Evolutionary conservation across 2,797 vertebrate species (phyloP).

Genomic region (Lagocephalus sceleratus): DNA sequence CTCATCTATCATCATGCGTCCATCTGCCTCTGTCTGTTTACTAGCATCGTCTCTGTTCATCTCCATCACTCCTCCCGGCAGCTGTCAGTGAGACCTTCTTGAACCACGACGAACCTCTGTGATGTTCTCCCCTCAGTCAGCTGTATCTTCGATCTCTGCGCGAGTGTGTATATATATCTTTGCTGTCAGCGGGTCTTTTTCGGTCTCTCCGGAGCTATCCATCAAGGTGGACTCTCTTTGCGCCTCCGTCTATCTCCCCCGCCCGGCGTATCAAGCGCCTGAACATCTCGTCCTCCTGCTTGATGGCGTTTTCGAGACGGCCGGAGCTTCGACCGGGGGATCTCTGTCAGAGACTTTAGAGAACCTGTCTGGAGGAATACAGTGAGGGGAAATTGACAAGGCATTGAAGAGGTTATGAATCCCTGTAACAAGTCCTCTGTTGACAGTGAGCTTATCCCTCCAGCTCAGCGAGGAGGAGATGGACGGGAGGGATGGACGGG

Average conservation of each 20-base stretch:
- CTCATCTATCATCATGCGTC: conserved; percentile 61
- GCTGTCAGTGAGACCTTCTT: conserved; percentile 11
- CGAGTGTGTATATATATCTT: conserved; percentile 22
- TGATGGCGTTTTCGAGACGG: conserved; percentile 30
- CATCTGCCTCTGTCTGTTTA: conserved; percentile 58
- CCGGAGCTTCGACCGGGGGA: conserved; percentile 35
- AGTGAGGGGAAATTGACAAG: conserved; percentile 49
- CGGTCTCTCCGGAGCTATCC: conserved; percentile 44
- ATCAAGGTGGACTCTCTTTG: conserved; percentile 37
- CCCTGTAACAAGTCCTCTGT: conserved; percentile 34
- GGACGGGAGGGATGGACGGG: conserved; percentile 42
- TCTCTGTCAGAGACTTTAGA: conserved; percentile 57
- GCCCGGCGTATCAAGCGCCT: conserved; percentile 20
- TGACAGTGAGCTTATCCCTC: conserved; percentile 55
- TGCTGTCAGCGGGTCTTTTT: conserved; percentile 40
- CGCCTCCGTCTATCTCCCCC: conserved; percentile 32
- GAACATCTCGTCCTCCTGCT: conserved; percentile 28
- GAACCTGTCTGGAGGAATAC: conserved; percentile 42
- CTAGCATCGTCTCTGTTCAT: conserved; percentile 55
- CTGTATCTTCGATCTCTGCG: conserved; percentile 36
- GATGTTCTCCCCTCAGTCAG: conserved; percentile 26
- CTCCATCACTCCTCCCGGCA: conserved; percentile 45
- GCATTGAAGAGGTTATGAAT: conserved; percentile 57
- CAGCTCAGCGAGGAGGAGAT: conserved; percentile 39
- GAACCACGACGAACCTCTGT: conserved; percentile 28